Conservation (phyloP, 1,140 invertebrate genomes). For the Apocrypta bakeri region DNA sequence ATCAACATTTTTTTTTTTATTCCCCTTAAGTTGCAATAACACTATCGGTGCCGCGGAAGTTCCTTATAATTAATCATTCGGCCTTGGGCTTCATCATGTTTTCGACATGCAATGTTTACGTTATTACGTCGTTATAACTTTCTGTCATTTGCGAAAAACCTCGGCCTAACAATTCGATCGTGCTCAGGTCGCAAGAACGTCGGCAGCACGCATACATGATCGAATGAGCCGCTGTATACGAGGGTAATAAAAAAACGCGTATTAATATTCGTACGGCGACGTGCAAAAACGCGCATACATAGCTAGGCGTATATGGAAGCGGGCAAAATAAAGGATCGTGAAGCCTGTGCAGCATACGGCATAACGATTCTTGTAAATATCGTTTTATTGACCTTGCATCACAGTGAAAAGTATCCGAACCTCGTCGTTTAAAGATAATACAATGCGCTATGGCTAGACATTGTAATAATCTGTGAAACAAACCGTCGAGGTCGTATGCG, state of each 20-base stretch:
- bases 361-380: constrained; percentile 6
- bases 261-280: no score
- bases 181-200: no score
- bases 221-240: no score
- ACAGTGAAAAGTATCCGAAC: not conserved
- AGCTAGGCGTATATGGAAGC: not conserved
- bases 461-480: no score
- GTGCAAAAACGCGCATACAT: not conserved
- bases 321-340: not conserved
- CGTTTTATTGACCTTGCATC: not conserved
- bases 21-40: not conserved
- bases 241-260: no score
- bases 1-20: constrained; percentile 7
- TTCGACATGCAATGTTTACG: not conserved
- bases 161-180: no score
- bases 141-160: no score
- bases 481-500: no score
- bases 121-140: not conserved
- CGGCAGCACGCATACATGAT: no score
- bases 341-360: not conserved
- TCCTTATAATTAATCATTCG: constrained; percentile 14
- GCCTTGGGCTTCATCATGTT: constrained; percentile 26
- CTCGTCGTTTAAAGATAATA: no score
- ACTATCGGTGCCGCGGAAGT: not conserved
- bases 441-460: no score